Conservation (phyloP, 2,797 vertebrate species). For the Lithobates pipiens region DNA sequence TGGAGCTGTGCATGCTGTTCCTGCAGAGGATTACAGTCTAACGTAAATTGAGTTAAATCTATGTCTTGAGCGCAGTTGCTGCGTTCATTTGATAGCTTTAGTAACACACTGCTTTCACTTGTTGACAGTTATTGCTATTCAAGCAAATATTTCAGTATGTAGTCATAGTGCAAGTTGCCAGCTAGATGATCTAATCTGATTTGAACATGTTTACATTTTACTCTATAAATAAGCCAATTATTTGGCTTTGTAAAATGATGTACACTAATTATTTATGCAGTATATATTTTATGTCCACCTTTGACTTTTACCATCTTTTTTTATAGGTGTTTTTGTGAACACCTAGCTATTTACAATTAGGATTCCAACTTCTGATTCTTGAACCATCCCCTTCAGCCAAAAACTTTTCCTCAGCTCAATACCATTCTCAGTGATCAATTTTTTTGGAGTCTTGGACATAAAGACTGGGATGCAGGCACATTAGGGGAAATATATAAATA, state of each 20-base stretch:
- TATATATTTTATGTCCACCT: neutral
- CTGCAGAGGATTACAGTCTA: too few relatives aligned
- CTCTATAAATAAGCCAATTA: neutral
- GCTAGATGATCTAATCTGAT: neutral
- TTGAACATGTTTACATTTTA: neutral
- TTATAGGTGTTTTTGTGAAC: neutral
- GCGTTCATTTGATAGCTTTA: neutral
- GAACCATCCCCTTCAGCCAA: too few relatives aligned
- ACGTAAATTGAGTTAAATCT: too few relatives aligned
- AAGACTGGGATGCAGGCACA: too few relatives aligned
- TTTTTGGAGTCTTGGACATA: too few relatives aligned
- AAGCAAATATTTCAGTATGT: neutral
- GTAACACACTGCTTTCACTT: neutral
- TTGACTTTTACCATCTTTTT: too few relatives aligned
- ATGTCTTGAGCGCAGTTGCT: neutral
- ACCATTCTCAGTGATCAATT: too few relatives aligned
- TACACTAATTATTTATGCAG: neutral
- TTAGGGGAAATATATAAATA: too few relatives aligned
- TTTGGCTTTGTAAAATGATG: neutral
- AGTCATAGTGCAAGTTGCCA: neutral
- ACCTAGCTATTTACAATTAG: neutral
- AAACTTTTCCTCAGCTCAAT: too few relatives aligned
- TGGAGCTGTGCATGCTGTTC: too few relatives aligned
- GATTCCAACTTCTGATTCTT: too few relatives aligned
- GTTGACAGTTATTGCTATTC: neutral